phyloP scores from a whole-genome alignment of 2,888 invertebrate species.

The Cerceris rybyensis region DNA sequence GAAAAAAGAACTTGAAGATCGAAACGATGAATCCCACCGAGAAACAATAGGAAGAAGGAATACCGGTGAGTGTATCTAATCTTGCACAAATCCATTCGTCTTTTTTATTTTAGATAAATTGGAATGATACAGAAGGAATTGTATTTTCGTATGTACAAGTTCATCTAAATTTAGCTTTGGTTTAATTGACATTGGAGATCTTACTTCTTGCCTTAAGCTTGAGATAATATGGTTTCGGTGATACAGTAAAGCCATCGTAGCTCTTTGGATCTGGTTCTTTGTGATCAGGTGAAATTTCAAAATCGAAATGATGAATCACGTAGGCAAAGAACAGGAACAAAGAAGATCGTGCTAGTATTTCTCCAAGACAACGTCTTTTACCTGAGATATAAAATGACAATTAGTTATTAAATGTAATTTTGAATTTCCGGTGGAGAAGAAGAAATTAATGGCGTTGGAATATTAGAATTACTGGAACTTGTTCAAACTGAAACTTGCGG shows the following conservation, averaged over 20 bases:
- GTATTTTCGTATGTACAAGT: background rate
- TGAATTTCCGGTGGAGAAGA: no score
- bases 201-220: conserved; percentile 41
- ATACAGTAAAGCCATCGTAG: conserved; percentile 84
- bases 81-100: no score
- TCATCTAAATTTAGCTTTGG: background rate
- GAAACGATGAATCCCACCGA: no score
- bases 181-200: background rate
- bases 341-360: conserved; percentile 80
- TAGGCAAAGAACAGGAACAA: conserved; percentile 81
- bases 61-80: no score
- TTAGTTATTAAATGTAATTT: no score
- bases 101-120: no score
- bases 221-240: conserved; percentile 83
- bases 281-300: conserved; percentile 75
- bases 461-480: no score
- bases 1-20: no score
- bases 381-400: conserved; percentile 73
- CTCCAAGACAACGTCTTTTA: conserved; percentile 82
- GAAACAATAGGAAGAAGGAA: no score
- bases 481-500: no score
- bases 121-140: background rate
- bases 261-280: conserved; percentile 82
- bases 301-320: conserved; percentile 80
- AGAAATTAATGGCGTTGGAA: no score